These are phyloP conservation scores for Geococcyx californianus DNA, from an alignment of 2,113 vertebrate species.

Conservation along the genomic window DNA sequence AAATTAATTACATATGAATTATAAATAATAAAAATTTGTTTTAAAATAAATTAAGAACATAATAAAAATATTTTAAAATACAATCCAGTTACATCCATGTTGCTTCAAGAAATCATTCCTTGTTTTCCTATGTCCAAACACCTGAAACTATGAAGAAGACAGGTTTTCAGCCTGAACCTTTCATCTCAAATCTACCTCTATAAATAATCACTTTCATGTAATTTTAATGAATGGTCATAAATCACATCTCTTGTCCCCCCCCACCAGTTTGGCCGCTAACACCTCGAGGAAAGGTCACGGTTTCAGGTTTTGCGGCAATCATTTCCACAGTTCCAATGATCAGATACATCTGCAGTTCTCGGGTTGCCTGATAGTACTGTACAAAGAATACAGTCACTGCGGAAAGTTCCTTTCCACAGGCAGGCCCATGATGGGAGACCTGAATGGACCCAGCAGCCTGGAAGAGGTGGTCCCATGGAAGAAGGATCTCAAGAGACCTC, in stretches of 20 bases:
- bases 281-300: conserved; percentile 16
- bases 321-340: conserved; percentile 5
- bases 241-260: neutral
- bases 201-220: neutral
- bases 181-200: neutral
- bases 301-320: conserved; percentile 34
- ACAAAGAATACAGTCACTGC: conserved; percentile 12
- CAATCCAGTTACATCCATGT: neutral
- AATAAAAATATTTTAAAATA: neutral
- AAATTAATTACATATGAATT: neutral
- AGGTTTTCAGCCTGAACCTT: neutral
- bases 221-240: conserved; percentile 10
- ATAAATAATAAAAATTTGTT: neutral
- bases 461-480: neutral
- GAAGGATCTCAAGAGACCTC: neutral
- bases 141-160: neutral
- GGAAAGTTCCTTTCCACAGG: neutral
- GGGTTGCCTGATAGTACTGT: conserved; percentile 14
- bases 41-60: neutral
- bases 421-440: neutral
- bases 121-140: neutral
- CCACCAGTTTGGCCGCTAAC: conserved; percentile 5
- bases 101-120: neutral
- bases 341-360: conserved; percentile 17
- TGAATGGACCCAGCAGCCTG: neutral